Evolutionary conservation across 2,113 vertebrate genomes (phyloP).

Genomic region (Gulo gulo): DNA sequence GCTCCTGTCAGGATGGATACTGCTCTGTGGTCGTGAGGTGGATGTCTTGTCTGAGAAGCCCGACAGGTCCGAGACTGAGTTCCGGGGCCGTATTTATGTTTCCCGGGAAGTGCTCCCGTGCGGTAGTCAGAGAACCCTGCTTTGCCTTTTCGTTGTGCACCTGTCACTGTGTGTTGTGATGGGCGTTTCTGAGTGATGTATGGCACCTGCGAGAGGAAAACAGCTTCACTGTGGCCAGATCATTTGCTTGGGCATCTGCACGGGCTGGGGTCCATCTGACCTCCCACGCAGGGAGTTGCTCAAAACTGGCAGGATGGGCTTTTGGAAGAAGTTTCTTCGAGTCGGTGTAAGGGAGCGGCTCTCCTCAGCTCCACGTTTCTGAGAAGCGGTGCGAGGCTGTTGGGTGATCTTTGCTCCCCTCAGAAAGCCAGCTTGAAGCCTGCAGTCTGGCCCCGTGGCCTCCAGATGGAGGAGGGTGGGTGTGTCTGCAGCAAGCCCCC

Average conservation of each 20-base stretch:
- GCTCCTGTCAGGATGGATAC: constrained; percentile 58
- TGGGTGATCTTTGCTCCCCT: background rate
- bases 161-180: constrained; percentile 14
- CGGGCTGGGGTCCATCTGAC: background rate
- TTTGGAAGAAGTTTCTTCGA: background rate
- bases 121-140: background rate
- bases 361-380: background rate
- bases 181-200: constrained; percentile 3
- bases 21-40: constrained; percentile 31
- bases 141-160: background rate
- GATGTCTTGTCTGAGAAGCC: background rate
- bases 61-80: background rate
- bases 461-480: background rate
- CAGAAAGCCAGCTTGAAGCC: fast-evolving
- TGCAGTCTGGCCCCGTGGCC: background rate
- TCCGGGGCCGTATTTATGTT: background rate
- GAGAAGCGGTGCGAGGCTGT: background rate
- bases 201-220: background rate
- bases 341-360: background rate
- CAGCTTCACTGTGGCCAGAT: background rate
- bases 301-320: background rate
- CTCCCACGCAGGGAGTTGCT: background rate
- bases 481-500: background rate
- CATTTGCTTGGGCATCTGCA: background rate
- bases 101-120: background rate